Conservation (phyloP, 2,113 vertebrate genomes). For the Scalopus aquaticus region DNA sequence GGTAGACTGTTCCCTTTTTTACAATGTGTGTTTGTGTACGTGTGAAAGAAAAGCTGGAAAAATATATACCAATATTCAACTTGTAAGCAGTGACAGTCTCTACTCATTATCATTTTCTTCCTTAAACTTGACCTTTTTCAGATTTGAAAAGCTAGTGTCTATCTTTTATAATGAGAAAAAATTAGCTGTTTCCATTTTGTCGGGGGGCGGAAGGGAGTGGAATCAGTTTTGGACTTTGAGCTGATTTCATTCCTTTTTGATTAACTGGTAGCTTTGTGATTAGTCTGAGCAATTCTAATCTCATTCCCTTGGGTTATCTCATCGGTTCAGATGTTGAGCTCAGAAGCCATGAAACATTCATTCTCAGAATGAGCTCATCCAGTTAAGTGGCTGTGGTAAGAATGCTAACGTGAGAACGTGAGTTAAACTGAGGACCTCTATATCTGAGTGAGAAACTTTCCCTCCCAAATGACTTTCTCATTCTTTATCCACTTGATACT, state of each 20-base stretch:
- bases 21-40: not conserved
- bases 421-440: not conserved
- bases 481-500: not conserved
- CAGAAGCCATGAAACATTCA: slow-evolving; percentile 21
- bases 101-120: slow-evolving; percentile 28
- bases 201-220: fast-evolving
- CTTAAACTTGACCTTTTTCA: slow-evolving; percentile 14
- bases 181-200: not conserved
- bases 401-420: not conserved
- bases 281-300: not conserved
- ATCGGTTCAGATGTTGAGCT: slow-evolving; percentile 25
- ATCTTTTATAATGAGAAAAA: slow-evolving; percentile 6
- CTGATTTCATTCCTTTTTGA: slow-evolving; percentile 35
- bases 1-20: not conserved
- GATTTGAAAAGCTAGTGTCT: slow-evolving; percentile 30
- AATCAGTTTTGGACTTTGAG: not conserved
- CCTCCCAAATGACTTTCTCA: not conserved
- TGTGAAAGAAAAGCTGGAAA: not conserved
- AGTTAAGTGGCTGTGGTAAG: not conserved
- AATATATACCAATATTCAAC: not conserved
- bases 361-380: not conserved
- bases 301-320: slow-evolving; percentile 33
- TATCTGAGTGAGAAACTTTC: not conserved
- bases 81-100: not conserved
- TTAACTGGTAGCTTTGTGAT: slow-evolving; percentile 11